Percentiles rank a stretch among this genome's conserved stretches.
Conservation (phyloP, 2,113 vertebrate genomes). For the Hemichromis elongatus region DNA sequence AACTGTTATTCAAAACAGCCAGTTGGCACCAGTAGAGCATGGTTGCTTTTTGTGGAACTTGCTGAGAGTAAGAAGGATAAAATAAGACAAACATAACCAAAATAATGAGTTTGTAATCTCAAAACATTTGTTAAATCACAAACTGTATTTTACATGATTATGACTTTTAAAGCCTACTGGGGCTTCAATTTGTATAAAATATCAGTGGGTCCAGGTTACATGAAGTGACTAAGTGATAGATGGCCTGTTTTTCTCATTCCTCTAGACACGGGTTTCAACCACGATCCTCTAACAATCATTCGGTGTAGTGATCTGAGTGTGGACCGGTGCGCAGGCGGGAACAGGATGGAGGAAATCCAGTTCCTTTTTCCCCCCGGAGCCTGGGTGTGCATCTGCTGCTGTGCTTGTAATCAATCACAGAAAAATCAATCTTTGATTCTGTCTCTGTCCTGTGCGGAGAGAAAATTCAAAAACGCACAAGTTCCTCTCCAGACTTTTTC, state of each 20-base stretch:
- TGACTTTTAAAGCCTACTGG: neutral
- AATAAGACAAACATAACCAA: neutral
- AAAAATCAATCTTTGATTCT: neutral
- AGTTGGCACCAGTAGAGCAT: neutral
- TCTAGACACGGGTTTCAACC: neutral
- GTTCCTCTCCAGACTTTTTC: neutral
- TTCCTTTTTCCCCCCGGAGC: neutral
- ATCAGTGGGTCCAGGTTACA: neutral
- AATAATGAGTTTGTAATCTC: neutral
- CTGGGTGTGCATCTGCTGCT: neutral
- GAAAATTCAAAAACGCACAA: neutral
- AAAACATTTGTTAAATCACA: neutral
- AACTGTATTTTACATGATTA: neutral
- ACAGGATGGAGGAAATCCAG: neutral
- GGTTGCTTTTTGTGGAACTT: neutral
- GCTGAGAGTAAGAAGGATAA: neutral
- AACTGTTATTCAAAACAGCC: neutral
- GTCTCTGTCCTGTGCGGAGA: neutral
- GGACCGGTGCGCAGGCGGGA: neutral
- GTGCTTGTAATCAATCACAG: neutral
- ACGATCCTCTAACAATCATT: neutral
- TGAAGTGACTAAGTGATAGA: neutral
- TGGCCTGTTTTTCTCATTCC: neutral
- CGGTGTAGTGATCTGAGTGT: neutral
- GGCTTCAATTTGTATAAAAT: neutral